Conservation (phyloP, 2,113 vertebrate species). For the Ailurus styani region DNA sequence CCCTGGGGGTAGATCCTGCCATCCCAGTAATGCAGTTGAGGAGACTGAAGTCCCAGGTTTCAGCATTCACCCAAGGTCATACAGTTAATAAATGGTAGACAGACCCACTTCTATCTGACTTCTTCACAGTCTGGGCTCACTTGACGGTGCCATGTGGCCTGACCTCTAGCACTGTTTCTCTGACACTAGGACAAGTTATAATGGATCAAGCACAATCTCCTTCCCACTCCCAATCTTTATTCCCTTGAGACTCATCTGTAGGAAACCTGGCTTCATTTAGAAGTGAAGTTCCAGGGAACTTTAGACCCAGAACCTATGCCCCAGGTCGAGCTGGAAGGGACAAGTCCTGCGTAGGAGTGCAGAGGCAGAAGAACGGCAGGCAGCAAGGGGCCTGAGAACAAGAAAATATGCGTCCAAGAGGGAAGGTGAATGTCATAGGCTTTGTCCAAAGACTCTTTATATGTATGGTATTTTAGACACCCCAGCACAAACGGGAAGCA, state of each 20-base stretch:
- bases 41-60: not conserved
- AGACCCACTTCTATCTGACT: not conserved
- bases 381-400: not conserved
- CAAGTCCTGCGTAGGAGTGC: not conserved
- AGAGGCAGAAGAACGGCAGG: not conserved
- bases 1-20: not conserved
- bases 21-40: not conserved
- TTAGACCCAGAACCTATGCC: not conserved
- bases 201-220: not conserved
- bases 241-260: not conserved
- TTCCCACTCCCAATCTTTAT: not conserved
- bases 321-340: not conserved
- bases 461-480: not conserved
- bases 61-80: not conserved
- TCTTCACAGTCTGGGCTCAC: not conserved
- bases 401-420: accelerated
- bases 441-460: not conserved
- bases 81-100: not conserved
- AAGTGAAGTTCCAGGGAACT: not conserved
- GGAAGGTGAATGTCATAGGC: not conserved
- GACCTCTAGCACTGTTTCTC: not conserved
- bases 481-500: not conserved
- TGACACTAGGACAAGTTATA: not conserved
- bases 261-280: not conserved
- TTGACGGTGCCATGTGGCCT: not conserved